A percentile compares a stretch with the other conserved stretches of the same genome.
phyloP scores from a whole-genome alignment of 2,888 invertebrate genomes.

The Galeopsomyia nigrocyanea region DNA sequence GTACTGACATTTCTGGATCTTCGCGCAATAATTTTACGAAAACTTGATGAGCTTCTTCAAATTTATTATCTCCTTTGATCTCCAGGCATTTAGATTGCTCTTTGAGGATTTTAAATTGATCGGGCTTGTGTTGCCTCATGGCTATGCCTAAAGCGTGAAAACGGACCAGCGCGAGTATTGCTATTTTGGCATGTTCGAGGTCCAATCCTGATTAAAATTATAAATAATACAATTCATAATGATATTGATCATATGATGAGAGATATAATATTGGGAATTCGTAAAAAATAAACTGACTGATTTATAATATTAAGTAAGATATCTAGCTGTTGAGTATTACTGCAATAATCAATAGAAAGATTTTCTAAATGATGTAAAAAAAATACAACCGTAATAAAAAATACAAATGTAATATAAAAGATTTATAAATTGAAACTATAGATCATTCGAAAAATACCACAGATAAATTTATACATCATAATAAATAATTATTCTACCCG shows the following conservation, averaged over 20 bases:
- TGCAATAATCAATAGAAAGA: background rate
- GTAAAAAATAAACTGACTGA: background rate
- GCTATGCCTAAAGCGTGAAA: slow-evolving; percentile 75
- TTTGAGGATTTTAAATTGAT: slow-evolving; percentile 55
- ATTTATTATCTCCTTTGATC: slow-evolving; percentile 52
- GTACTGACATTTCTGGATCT: slow-evolving; percentile 56
- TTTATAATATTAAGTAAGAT: background rate
- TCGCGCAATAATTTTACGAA: slow-evolving; percentile 45
- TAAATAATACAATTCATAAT: background rate
- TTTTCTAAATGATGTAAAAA: background rate
- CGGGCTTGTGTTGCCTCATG: slow-evolving; percentile 66
- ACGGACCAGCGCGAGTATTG: slow-evolving; percentile 70
- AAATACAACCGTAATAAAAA: no score
- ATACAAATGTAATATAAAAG: no score
- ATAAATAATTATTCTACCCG: no score
- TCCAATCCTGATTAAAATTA: slow-evolving; percentile 65
- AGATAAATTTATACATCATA: no score
- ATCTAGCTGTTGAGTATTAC: background rate
- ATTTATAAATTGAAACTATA: no score
- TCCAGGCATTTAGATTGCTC: slow-evolving; percentile 56
- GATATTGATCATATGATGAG: background rate
- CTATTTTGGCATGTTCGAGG: slow-evolving; percentile 68
- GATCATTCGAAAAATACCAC: no score
- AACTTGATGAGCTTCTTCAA: slow-evolving; percentile 51
- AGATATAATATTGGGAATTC: background rate